These are phyloP conservation scores for Heloderma charlesbogerti DNA, from an alignment of 2,113 vertebrate species.

Conservation along the genomic window DNA sequence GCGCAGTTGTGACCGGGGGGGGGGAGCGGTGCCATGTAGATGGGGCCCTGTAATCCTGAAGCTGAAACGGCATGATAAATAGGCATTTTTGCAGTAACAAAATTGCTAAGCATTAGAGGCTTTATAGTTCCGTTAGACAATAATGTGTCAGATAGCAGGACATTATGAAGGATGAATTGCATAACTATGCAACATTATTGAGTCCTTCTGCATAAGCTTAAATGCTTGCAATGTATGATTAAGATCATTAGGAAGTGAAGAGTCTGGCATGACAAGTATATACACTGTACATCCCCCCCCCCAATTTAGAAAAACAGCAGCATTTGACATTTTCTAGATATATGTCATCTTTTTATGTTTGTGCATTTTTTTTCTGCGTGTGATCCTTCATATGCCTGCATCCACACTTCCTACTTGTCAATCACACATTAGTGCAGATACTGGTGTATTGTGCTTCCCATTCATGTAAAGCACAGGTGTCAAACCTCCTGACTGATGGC, in stretches of 20 bases:
- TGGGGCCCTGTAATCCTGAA: too few relatives aligned
- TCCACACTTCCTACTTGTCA: background rate
- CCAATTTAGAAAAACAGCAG: background rate
- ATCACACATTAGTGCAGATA: background rate
- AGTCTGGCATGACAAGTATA: background rate
- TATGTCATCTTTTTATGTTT: background rate
- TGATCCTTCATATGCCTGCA: background rate
- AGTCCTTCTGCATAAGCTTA: slow-evolving; percentile 37
- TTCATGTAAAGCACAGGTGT: background rate
- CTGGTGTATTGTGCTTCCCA: background rate
- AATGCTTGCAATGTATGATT: slow-evolving; percentile 12
- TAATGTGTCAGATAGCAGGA: background rate
- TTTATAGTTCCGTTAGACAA: slow-evolving; percentile 27
- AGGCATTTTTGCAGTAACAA: background rate
- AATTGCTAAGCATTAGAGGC: background rate
- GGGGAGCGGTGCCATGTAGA: too few relatives aligned
- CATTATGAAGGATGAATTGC: slow-evolving; percentile 8
- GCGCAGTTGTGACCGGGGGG: too few relatives aligned
- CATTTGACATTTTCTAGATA: background rate
- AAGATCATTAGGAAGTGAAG: slow-evolving; percentile 33
- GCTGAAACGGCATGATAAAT: background rate
- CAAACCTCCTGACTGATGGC: too few relatives aligned
- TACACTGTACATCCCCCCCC: background rate
- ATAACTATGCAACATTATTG: background rate
- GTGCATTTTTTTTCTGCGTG: background rate